These are phyloP conservation scores for Eciton burchellii DNA, from an alignment of 1,140 invertebrate genomes.

Conservation along the genomic window DNA sequence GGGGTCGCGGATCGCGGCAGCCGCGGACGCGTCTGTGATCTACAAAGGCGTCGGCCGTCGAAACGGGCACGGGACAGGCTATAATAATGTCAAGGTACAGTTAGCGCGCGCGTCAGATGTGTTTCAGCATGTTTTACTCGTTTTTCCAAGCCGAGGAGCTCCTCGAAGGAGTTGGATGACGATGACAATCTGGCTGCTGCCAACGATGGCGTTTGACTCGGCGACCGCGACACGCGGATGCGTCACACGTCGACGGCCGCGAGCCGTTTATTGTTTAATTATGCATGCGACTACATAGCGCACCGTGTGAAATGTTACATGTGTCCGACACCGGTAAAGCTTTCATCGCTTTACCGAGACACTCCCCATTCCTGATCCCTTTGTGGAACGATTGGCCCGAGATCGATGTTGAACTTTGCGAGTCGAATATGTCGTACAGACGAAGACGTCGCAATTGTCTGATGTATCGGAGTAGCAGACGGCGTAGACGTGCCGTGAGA, in stretches of 20 bases:
- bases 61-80: conserved; percentile 24
- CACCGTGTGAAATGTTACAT: neutral
- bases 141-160: neutral
- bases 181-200: conserved; percentile 1
- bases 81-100: conserved; percentile 73
- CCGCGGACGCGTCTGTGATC: conserved; percentile 6
- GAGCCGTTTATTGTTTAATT: neutral
- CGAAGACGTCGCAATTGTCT: no score
- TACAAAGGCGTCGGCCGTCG: conserved; percentile 11
- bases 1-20: no score
- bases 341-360: no score
- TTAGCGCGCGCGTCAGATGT: conserved; percentile 56
- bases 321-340: no score
- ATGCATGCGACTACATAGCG: neutral
- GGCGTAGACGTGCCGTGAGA: no score
- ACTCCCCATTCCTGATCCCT: no score
- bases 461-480: no score
- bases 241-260: neutral
- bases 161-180: conserved; percentile 9
- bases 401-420: no score
- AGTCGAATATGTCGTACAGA: no score
- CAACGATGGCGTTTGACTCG: neutral
- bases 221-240: neutral
- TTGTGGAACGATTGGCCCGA: no score
- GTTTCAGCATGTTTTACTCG: conserved; percentile 56